These are phyloP conservation scores for Tachina fera DNA, from an alignment of 2,888 invertebrate species.

Conservation along the genomic window DNA sequence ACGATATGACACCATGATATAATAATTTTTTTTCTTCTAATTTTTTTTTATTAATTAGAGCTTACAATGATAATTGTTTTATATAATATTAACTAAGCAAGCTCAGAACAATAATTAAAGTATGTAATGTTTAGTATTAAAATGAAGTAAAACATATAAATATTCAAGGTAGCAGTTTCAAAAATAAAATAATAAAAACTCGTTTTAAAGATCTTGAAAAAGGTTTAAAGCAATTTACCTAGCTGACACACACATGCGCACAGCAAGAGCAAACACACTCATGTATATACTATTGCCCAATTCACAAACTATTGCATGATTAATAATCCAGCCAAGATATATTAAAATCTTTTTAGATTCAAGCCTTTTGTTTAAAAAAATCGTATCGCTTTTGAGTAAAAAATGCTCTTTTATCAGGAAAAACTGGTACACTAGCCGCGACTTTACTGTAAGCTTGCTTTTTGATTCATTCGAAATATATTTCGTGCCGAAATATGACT, in stretches of 20 bases:
- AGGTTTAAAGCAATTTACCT: conserved; percentile 26
- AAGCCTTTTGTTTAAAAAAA: no score
- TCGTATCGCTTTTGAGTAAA: no score
- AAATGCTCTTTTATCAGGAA: no score
- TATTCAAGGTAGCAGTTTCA: conserved; percentile 18
- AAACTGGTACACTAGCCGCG: no score
- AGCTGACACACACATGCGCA: conserved; percentile 36
- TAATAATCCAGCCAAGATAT: no score
- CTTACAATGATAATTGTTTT: conserved; percentile 67
- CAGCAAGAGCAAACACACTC: conserved; percentile 2
- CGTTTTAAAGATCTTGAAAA: background rate
- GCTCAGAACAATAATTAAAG: conserved; percentile 77
- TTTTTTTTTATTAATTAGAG: conserved; percentile 26
- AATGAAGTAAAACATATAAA: background rate
- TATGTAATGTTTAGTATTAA: conserved; percentile 3
- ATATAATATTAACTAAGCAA: conserved; percentile 77
- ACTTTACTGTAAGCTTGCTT: no score
- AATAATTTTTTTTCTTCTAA: conserved; percentile 55
- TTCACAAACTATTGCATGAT: no score
- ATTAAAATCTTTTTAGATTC: no score
- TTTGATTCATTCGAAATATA: no score
- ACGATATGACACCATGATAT: conserved; percentile 84
- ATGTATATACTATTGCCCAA: background rate
- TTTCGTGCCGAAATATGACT: no score
- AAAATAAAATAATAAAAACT: background rate